A percentile compares a stretch with the other conserved stretches of the same genome.
Conservation (phyloP, 2,797 vertebrate genomes). For the Chiloscyllium punctatum region DNA sequence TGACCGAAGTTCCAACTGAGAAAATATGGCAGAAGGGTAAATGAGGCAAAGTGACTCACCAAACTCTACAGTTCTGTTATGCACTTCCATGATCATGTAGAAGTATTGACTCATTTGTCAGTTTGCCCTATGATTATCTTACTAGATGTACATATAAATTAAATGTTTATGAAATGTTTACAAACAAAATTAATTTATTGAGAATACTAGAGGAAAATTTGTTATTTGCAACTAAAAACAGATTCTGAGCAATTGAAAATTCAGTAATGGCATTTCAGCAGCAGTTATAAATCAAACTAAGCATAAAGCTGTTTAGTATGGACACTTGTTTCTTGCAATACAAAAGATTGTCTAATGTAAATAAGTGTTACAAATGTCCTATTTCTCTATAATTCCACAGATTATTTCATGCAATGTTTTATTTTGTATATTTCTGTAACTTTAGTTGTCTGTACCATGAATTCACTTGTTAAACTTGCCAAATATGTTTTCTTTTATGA, state of each 20-base stretch:
- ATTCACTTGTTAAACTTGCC: conserved; percentile 50
- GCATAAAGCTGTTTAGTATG: neutral
- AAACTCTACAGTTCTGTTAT: neutral
- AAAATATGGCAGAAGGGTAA: neutral
- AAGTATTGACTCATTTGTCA: neutral
- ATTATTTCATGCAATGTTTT: conserved; percentile 43
- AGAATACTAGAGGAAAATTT: conserved; percentile 4
- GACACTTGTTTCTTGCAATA: neutral
- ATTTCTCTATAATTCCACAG: conserved; percentile 41
- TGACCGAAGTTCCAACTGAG: neutral
- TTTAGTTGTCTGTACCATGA: conserved; percentile 44
- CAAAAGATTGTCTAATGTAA: neutral
- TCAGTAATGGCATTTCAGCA: neutral
- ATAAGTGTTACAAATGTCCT: conserved; percentile 38
- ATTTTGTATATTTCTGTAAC: conserved; percentile 46
- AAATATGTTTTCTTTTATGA: conserved; percentile 45
- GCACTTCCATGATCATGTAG: neutral
- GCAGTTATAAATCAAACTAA: neutral
- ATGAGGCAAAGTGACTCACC: neutral
- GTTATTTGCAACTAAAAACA: conserved; percentile 15
- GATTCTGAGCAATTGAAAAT: neutral
- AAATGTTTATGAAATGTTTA: neutral
- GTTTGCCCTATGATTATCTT: conserved; percentile 11
- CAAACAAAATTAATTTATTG: conserved; percentile 21
- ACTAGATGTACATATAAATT: conserved; percentile 10